These are phyloP conservation scores for Recurvirostra avosetta DNA, from an alignment of 2,113 vertebrate species.

Conservation along the genomic window DNA sequence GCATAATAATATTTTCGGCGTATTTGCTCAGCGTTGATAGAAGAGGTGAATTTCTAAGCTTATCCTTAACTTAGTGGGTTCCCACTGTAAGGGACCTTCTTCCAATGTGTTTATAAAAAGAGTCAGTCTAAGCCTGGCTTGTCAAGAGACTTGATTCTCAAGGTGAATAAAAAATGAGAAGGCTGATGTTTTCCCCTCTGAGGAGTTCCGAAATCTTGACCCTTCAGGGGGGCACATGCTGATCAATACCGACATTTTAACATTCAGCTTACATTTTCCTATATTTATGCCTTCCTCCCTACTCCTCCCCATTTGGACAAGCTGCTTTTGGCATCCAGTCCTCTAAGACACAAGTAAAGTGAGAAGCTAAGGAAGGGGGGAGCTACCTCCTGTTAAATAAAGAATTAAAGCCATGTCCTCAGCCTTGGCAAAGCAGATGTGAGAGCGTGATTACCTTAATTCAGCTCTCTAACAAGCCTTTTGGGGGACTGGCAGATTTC, in stretches of 20 bases:
- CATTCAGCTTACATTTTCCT: not conserved
- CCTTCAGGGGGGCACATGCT: not conserved
- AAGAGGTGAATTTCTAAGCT: slow-evolving; percentile 1
- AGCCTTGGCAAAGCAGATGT: not conserved
- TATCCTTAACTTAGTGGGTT: not conserved
- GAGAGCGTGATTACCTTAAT: not conserved
- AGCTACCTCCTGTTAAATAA: not conserved
- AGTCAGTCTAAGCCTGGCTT: not conserved
- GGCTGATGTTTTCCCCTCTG: not conserved
- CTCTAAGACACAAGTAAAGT: not conserved
- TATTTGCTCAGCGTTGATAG: not conserved
- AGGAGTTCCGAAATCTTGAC: not conserved
- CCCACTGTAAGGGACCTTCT: not conserved
- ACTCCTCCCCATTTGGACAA: not conserved
- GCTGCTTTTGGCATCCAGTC: not conserved
- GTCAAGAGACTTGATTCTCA: not conserved
- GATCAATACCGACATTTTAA: not conserved
- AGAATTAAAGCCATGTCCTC: not conserved
- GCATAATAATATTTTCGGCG: not conserved
- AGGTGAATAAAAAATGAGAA: not conserved
- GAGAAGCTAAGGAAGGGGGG: not conserved
- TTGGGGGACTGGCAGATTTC: not conserved
- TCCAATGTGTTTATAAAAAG: not conserved
- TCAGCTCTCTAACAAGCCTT: not conserved
- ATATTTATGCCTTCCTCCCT: not conserved